Evolutionary conservation across 2,888 invertebrate genomes (phyloP), one percentile per base, ranked within the genome.

Genomic region (Tortrix viridana): DNA sequence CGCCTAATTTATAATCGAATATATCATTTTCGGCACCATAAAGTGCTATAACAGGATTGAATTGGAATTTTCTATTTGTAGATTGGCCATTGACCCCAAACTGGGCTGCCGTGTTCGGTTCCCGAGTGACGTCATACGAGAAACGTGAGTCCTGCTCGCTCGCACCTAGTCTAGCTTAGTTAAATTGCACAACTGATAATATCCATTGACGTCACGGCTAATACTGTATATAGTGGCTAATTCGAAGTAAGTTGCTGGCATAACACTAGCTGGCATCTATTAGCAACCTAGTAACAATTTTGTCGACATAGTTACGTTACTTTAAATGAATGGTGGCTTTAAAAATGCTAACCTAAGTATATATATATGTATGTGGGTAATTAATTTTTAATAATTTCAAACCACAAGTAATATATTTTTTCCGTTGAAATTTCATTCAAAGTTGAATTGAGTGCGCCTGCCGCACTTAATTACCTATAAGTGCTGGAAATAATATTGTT

Each of bases 51-150:
- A 67, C 60, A 80, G 84, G 84, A 81, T 81, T 61, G 65, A 47
- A 85, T 81, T 80, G 60, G 67, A 38, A 54, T 69, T 89, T 86
- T 90, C 86, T 89, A 86, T 89, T 92, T 92, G 84, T 92, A 92
- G 92, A 92, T 91, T 92, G 91, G 89, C 86, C 90, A 88, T 92
- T 89, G 86, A 86, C 83, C 86, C 86, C 80, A 92, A 92, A 88
- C 85, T 92, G 84, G 92, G 92, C 82, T 88, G 84, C 86, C 91
- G 92, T 75, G 92, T 92, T 79, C 92, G 84, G 86, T 92, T 92
- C 81, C 81, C 88, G 84, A 89, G 88, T 89, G 86, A 90, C 88
- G 90, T 89, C 92, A 88, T 85, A 79, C 83, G 81, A 88, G 86
- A 89, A 87, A 88, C 85, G 92, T 92, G 92, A 92, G 92, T 92